Base-by-base conservation (phyloP, 53 echinoderm and acorn worm species). In the Stichopus horrens region DNA sequence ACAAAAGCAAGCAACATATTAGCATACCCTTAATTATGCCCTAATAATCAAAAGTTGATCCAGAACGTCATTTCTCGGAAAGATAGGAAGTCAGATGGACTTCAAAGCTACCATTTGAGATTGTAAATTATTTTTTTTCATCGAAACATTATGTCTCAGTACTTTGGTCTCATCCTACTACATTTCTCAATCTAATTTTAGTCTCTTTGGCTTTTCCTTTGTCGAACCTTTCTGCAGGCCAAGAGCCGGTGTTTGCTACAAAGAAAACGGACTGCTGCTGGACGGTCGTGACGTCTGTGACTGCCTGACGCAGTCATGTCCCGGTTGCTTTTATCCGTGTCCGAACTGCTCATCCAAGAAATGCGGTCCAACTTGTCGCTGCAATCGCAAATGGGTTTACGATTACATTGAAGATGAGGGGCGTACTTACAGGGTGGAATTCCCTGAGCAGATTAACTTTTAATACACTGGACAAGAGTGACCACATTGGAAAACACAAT, bases 241-340 rank as follows among this genome's bases (percentile, higher is more conserved):
- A 63, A 85, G 85, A 66, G 16, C 37, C 66, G 73, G 87, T 68
- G 89, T 86, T 23, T 86, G 86, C 88, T 99, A 99, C 85, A 90
- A 93, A 86, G 96, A 95, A 53, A 84, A 93, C 58, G 99, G 99
- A 21, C 58, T 81, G 52, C 86, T 99, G 11, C 71, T 94, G 6
- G 77, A 73, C 56, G 90, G 93, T 53, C 79, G 90, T 76, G 92
- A 99, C 57, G 77, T 96, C n/a, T 99, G 99, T 63, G 99, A 99
- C 79, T 99, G 99, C 58, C 73, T 99, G 54, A 79, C 92, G 21
- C 74, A 78, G 53, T 71, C 57, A 77, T 99, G 99, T 76, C 99
- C 94, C 8, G 99, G 99, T 2, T 99, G 99, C 79, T 91, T 91
- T 86, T 99, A 96, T 66, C 99, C 99, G 9, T 99, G 99, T 84